phyloP scores from a whole-genome alignment of 2,797 vertebrate genomes.

The Danio choprae region DNA sequence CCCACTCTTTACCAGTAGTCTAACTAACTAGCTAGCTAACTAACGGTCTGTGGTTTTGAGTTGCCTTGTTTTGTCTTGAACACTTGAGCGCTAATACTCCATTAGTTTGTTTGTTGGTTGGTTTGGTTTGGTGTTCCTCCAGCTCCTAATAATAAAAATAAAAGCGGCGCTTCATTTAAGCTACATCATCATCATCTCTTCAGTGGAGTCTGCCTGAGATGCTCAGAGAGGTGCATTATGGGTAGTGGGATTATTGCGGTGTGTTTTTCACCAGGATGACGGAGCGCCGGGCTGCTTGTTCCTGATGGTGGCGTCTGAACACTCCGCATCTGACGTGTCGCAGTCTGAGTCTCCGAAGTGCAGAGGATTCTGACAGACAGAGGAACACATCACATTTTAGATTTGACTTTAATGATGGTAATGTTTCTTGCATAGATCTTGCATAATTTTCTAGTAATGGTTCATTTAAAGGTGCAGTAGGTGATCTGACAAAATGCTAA shows the following conservation, averaged over 20 bases:
- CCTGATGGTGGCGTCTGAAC: slow-evolving; percentile 95
- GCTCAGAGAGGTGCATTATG: slow-evolving; percentile 59
- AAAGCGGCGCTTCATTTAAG: slow-evolving; percentile 88
- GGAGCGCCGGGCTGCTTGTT: slow-evolving; percentile 92
- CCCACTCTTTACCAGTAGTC: no score
- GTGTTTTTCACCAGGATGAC: slow-evolving; percentile 93
- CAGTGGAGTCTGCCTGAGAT: slow-evolving; percentile 94
- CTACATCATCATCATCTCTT: slow-evolving; percentile 85
- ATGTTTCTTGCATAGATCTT: no score
- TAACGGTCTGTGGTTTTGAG: slow-evolving; percentile 39
- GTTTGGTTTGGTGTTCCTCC: slow-evolving; percentile 78
- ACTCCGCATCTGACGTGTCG: slow-evolving; percentile 95
- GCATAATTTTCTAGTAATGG: no score
- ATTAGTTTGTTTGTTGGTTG: slow-evolving; percentile 58
- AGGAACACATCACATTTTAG: no score
- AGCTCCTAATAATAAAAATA: slow-evolving; percentile 95
- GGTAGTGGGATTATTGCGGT: slow-evolving; percentile 88
- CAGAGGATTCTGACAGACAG: slow-evolving; percentile 84
- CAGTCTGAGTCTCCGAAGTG: slow-evolving; percentile 94
- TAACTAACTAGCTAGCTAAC: slow-evolving; percentile 29
- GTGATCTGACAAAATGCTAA: no score
- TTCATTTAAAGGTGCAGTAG: no score
- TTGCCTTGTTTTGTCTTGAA: slow-evolving; percentile 15
- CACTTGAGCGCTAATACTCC: slow-evolving; percentile 37
- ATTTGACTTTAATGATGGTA: no score